Conservation (phyloP, 1,140 invertebrate species). For the Metopolophium dirhodum region DNA sequence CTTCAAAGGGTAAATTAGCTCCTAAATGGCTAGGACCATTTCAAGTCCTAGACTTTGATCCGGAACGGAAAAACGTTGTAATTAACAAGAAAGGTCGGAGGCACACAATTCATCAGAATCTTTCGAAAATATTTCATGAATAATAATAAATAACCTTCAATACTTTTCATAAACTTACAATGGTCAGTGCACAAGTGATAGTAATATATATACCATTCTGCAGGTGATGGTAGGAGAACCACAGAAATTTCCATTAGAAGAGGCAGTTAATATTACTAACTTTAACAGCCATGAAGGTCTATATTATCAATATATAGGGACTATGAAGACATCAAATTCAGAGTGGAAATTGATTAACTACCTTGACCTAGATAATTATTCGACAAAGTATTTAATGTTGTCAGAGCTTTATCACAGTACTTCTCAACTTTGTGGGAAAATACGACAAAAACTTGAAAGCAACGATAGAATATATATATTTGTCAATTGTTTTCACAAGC, state of each 20-base stretch:
- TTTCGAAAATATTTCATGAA: not conserved
- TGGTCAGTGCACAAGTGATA: too few relatives aligned
- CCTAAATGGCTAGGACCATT: not conserved
- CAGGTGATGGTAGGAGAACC: not conserved
- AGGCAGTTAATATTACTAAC: not conserved
- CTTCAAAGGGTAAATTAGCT: not conserved
- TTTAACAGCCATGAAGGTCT: not conserved
- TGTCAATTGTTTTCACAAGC: slow-evolving; percentile 4
- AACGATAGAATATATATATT: not conserved
- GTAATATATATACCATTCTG: not conserved
- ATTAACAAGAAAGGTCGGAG: not conserved
- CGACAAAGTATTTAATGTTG: not conserved
- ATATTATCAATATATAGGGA: not conserved
- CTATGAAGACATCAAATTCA: not conserved
- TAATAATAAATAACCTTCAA: not conserved
- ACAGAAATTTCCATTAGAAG: not conserved
- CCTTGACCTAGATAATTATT: not conserved
- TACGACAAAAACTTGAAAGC: not conserved
- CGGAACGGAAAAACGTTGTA: not conserved
- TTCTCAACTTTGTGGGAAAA: not conserved
- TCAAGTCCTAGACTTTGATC: not conserved
- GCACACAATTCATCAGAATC: not conserved
- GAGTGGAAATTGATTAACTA: not conserved
- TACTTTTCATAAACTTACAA: not conserved
- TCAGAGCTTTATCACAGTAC: not conserved